Evolutionary conservation across 2,888 invertebrate genomes (phyloP).

Genomic region (Teinopalpus imperialis): DNA sequence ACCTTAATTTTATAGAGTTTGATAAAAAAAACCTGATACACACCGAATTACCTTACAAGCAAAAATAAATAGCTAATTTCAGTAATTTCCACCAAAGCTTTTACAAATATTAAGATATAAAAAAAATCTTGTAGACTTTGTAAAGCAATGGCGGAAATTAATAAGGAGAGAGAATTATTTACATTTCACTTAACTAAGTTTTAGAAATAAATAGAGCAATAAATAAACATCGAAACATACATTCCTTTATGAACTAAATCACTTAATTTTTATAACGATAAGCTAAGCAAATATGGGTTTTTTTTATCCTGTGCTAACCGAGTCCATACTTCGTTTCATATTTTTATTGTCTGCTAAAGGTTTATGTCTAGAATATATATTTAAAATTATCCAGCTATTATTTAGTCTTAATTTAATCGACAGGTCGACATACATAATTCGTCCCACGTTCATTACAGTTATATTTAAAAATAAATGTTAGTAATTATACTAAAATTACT

Average conservation of each 20-base stretch:
- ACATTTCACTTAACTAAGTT: conserved; percentile 59
- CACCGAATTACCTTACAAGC: conserved; percentile 3
- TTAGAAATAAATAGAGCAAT: conserved; percentile 67
- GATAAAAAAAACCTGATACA: too few relatives aligned
- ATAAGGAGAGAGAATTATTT: conserved; percentile 59
- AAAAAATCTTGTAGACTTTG: background rate
- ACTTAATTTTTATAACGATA: conserved; percentile 28
- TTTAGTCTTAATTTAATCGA: too few relatives aligned
- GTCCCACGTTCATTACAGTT: too few relatives aligned
- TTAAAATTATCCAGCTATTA: too few relatives aligned
- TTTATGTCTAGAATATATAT: too few relatives aligned
- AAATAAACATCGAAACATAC: conserved; percentile 65
- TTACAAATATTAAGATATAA: background rate
- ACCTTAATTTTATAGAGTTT: too few relatives aligned
- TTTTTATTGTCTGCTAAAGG: too few relatives aligned
- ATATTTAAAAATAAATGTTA: too few relatives aligned
- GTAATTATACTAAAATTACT: too few relatives aligned
- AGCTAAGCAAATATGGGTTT: conserved; percentile 10
- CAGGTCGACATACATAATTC: too few relatives aligned
- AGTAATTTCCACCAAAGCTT: conserved; percentile 21
- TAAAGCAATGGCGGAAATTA: conserved; percentile 32
- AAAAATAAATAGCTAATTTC: conserved; percentile 6
- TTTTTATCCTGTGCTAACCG: too few relatives aligned
- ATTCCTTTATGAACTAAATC: conserved; percentile 40
- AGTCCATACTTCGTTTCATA: too few relatives aligned